Evolutionary conservation across 2,797 vertebrate species (phyloP).

Genomic region (Eulemur coronatus): DNA sequence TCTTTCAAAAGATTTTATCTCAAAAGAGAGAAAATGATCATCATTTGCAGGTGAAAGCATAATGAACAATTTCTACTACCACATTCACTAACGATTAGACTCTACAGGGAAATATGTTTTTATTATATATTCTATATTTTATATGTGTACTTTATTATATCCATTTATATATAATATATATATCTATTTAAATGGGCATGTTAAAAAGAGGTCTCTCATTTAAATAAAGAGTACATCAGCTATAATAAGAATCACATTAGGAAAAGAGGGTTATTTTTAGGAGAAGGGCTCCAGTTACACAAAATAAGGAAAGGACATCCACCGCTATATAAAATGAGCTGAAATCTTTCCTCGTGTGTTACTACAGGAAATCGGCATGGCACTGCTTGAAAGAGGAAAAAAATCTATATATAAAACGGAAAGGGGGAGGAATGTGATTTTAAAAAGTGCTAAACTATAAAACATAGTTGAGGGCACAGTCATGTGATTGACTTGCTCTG

Average conservation of each 20-base stretch:
- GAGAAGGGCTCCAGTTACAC: constrained; percentile 61
- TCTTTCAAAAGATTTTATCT: not conserved
- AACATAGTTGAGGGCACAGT: not conserved
- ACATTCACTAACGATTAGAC: not conserved
- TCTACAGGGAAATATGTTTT: not conserved
- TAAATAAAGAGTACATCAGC: constrained; percentile 47
- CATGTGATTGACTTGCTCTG: constrained; percentile 54
- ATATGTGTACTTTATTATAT: not conserved
- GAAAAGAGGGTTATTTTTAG: constrained; percentile 73
- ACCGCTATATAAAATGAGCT: constrained; percentile 46
- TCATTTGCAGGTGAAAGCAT: not conserved
- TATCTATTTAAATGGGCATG: not conserved
- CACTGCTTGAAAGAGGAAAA: not conserved
- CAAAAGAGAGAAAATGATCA: constrained; percentile 1
- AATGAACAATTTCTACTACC: not conserved
- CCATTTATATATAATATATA: not conserved
- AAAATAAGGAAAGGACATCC: constrained; percentile 64
- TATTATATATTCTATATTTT: not conserved
- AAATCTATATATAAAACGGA: constrained; percentile 46
- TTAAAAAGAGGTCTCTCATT: constrained; percentile 11
- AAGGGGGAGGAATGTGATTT: not conserved
- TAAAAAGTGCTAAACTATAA: not conserved
- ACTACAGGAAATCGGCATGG: constrained; percentile 51
- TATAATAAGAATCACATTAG: constrained; percentile 65
- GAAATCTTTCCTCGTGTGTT: constrained; percentile 43